A percentile compares a stretch with the other conserved stretches of the same genome.
Evolutionary conservation across 2,888 invertebrate species (phyloP).

Genomic region (Pseudococcus longispinus): DNA sequence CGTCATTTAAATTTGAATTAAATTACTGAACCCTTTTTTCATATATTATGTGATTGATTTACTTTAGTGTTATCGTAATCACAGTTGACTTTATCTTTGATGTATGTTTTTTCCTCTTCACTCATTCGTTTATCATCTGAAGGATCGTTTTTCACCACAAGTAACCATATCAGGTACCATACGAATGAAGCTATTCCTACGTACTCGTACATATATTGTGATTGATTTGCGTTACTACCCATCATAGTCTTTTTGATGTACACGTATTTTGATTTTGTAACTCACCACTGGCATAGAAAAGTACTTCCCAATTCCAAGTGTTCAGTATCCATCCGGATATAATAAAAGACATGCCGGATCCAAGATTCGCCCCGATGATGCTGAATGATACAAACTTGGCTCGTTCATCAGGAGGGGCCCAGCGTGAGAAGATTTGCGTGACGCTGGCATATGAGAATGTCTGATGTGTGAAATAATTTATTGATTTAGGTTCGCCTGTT

Average conservation of each 20-base stretch:
- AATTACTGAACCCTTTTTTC: neutral
- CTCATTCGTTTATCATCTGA: neutral
- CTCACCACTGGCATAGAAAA: neutral
- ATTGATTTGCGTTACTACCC: too few species aligned
- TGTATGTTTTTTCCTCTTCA: neutral
- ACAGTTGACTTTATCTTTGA: neutral
- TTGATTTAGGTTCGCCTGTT: too few species aligned
- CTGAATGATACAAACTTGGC: neutral
- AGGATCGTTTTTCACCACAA: neutral
- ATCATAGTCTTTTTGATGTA: too few species aligned
- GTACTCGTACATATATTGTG: too few species aligned
- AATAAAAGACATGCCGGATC: neutral
- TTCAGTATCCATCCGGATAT: neutral
- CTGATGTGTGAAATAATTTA: neutral
- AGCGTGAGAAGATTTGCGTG: neutral
- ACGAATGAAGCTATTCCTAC: neutral
- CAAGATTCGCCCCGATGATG: neutral
- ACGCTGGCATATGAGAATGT: neutral
- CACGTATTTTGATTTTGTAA: too few species aligned
- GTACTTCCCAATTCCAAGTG: neutral
- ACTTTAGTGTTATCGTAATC: neutral
- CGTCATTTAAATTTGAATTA: neutral
- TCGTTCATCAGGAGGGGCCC: neutral
- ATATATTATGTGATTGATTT: too few species aligned
- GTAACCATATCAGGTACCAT: slow-evolving; percentile 5